Conservation (phyloP, 2,797 vertebrate species). For the Micromesistius poutassou region DNA sequence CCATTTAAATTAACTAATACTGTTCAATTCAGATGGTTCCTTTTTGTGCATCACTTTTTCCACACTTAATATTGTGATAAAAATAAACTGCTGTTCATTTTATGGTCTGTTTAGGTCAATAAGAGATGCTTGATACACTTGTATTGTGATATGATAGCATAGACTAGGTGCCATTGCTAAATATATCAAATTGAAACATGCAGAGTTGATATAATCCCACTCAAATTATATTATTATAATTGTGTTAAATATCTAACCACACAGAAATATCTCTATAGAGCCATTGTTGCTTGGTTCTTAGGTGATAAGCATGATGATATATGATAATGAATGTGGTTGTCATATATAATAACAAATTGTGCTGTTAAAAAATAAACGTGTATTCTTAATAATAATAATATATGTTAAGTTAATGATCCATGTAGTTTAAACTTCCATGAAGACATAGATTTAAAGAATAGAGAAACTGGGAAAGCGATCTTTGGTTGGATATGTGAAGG, state of each 20-base stretch:
- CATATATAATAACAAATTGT: background rate
- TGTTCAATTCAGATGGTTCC: no score
- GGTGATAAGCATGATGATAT: background rate
- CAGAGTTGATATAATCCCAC: background rate
- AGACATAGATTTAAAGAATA: background rate
- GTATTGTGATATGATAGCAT: background rate
- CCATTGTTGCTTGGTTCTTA: background rate
- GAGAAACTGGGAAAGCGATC: conserved; percentile 41
- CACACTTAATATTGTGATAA: conserved; percentile 6
- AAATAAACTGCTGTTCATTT: background rate
- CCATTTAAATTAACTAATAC: background rate
- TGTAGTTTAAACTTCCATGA: background rate
- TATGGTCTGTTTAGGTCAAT: background rate
- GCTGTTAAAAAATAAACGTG: background rate
- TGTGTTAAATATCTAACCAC: background rate
- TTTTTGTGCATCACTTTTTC: conserved; percentile 3
- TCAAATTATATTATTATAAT: background rate
- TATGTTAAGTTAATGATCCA: background rate
- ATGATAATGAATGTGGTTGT: background rate
- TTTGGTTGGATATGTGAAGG: conserved; percentile 27
- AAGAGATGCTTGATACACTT: conserved; percentile 42
- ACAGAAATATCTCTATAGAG: background rate
- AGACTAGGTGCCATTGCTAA: background rate
- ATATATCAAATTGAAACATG: background rate
- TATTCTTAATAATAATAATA: background rate